Evolutionary conservation across 1,140 invertebrate genomes (phyloP), one percentile per base, ranked within the genome.

Genomic region (Neodiprion fabricii): DNA sequence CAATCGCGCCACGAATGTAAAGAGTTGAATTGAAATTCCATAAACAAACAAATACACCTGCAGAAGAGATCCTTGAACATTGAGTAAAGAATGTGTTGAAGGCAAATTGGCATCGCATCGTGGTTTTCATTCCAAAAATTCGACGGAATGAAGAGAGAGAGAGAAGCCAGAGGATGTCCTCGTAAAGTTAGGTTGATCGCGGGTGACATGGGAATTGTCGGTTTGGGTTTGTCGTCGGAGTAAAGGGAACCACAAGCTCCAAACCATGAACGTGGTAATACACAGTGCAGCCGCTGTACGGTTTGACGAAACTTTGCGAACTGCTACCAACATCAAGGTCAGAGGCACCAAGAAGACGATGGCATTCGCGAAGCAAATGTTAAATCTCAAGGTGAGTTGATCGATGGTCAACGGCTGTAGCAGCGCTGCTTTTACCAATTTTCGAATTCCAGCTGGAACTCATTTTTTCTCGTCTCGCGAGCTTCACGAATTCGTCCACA

Each of bases 201-300:
- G 71, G 93, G 93, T 1, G 93, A 95, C 81, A 88, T 92, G 9
- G 83, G 87, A 17, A 71, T 88, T 47, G 82, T 86, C 7, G 88
- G 90, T 49, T 84, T 94, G 0, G 93, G 92, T 7, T 82, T 95
- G 4, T 89, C 86, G 28, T 75, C 84, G 7, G 79, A 88, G 23
- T 89, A 92, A 81, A 77, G 85, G 8, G 72, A 89, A 70, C 75
- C 85, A 7, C 17, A 21, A 21, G 17, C 78, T 95, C 3, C 79
- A 81, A 66, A 82, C 91, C n/a, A 79, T 80, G 1, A 75, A 92
- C 40, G 88, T 97, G 67, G 92, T 98, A n/a, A 96, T 97, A 84
- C 96, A 98, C 81, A 93, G 91, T 7, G 96, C 96, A 1, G 96
- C 96, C 0, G 96, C 95, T 17, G 92, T 98, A 9, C 93, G 94